These are phyloP conservation scores for Andricus grossulariae DNA, from an alignment of 1,140 invertebrate species.

Conservation along the genomic window DNA sequence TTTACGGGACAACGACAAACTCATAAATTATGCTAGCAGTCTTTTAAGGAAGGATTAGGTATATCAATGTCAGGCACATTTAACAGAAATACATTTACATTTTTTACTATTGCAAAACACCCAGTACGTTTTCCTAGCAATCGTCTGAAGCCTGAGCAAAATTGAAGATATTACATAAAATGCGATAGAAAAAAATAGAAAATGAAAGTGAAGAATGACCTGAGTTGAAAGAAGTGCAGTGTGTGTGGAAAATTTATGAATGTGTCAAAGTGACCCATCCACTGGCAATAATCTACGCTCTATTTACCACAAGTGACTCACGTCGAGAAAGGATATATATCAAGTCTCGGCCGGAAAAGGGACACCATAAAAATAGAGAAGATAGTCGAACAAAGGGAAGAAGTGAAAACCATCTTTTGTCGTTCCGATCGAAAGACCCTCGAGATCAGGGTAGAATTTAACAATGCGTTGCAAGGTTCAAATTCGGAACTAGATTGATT, in stretches of 20 bases:
- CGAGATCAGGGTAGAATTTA: not conserved
- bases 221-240: not conserved
- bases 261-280: slow-evolving; percentile 14
- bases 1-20: slow-evolving; percentile 8
- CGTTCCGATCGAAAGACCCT: slow-evolving; percentile 30
- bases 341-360: slow-evolving; percentile 39
- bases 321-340: slow-evolving; percentile 40
- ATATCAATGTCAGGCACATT: not conserved
- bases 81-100: not conserved
- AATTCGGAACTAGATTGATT: slow-evolving; percentile 33
- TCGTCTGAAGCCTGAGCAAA: not conserved
- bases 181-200: not conserved
- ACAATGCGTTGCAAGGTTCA: slow-evolving; percentile 24
- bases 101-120: not conserved
- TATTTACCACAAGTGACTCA: slow-evolving; percentile 52
- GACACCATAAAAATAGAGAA: slow-evolving; percentile 39
- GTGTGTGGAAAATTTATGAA: slow-evolving; percentile 21
- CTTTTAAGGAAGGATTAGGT: not conserved
- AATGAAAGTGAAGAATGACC: slow-evolving; percentile 21
- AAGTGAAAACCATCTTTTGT: slow-evolving; percentile 48
- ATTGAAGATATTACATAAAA: not conserved
- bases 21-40: slow-evolving; percentile 7
- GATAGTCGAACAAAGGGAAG: slow-evolving; percentile 42
- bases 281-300: slow-evolving; percentile 49
- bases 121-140: not conserved